Base-by-base conservation (phyloP, 2,888 invertebrate species). In the Galeruca laticollis region DNA sequence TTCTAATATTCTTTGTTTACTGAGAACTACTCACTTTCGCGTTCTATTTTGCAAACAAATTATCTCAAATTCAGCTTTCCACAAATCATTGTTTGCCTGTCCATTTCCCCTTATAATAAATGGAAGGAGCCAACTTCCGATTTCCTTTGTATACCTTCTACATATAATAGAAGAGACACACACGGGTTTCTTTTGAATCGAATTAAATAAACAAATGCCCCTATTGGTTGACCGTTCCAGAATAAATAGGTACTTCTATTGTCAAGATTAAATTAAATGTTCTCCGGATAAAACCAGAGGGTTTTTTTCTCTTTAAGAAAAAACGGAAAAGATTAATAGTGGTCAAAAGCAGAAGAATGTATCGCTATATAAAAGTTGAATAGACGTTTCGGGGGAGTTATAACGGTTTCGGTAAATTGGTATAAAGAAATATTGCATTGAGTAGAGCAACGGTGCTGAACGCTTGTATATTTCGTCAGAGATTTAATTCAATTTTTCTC, bases 201-300 rank as follows among this genome's bases (percentile, higher is more conserved):
- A 74, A 74, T 74, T 74, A 71, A 70, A 74, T 71, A 74, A 72
- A 74, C 74, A 72, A 72, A 74, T 71, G 70, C 43, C 15, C 54
- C 66, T 64, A 64, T 64, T 52, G 64, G 52, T 49, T 35, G 56
- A 59, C 61, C 65, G 51, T 52, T 52, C 49, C 33, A 47, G 60
- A 47, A 62, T 47, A 62, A 68, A 63, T 67, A 60, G 63, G 68
- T 62, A 60, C 56, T 56, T 40, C 66, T 66, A 67, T 68, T 71
- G 71, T 71, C 33, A 43, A 68, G 57, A 68, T 71, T 71, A 65
- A 68, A 71, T 71, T 64, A 68, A 71, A 68, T 60, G 60, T 69
- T 60, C 35, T 33, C 10, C 47, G 57, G 33, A 1, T 40, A 2
- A 21, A 56, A n/a, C 20, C 37, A 15, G 65, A 57, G 56, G 65